A percentile compares a stretch with the other conserved stretches of the same genome.
These are phyloP conservation scores for Pao palembangensis DNA, from an alignment of 2,113 vertebrate genomes.

Conservation along the genomic window DNA sequence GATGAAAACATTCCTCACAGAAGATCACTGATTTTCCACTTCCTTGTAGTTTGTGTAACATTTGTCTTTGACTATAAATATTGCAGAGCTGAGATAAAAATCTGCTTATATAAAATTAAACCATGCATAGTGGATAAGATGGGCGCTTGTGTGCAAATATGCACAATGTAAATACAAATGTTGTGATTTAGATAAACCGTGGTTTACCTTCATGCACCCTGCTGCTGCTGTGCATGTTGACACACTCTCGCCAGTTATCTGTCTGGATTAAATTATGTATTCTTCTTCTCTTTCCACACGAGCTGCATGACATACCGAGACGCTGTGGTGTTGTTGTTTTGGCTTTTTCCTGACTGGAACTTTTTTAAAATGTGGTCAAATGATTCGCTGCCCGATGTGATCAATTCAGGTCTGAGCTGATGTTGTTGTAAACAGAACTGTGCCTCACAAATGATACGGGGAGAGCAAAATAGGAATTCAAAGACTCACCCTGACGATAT, in stretches of 20 bases:
- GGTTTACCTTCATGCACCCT: constrained; percentile 34
- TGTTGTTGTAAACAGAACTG: not conserved
- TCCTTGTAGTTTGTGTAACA: not conserved
- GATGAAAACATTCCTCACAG: not conserved
- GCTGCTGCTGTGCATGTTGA: constrained; percentile 29
- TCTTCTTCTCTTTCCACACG: constrained; percentile 51
- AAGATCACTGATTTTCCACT: not conserved
- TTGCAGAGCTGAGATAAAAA: no score
- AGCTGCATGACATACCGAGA: constrained; percentile 58
- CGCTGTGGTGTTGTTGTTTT: constrained; percentile 34
- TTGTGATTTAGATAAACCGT: constrained; percentile 2
- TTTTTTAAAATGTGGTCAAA: constrained; percentile 1
- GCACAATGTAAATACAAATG: constrained; percentile 13
- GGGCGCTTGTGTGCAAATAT: no score
- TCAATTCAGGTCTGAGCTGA: not conserved
- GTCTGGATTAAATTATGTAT: constrained; percentile 67
- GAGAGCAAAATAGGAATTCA: not conserved
- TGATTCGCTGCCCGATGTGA: not conserved
- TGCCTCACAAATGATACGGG: not conserved
- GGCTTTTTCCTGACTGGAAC: constrained; percentile 22
- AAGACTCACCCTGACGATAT: constrained; percentile 90
- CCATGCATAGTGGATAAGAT: no score
- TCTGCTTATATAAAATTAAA: no score
- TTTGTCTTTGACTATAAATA: no score
- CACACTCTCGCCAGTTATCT: constrained; percentile 52